Evolutionary conservation across 2,797 vertebrate species (phyloP), one percentile per base, ranked within the genome.

Genomic region (Hozukius guyotensis): DNA sequence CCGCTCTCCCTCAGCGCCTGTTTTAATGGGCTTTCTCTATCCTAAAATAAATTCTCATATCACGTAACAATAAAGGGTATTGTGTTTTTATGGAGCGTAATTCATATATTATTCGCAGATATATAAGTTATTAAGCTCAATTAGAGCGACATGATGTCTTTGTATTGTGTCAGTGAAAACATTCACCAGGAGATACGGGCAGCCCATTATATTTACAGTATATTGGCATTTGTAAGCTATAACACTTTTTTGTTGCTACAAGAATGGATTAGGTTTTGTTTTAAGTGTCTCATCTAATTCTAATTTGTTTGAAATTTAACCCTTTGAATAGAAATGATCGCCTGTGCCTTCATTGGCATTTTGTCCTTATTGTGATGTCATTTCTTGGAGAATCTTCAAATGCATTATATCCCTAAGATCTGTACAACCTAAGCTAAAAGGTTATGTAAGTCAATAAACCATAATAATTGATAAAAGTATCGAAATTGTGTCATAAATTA

Each of bases 1-100:
- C 25, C 62, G 34, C 79, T 86, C 83, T 80, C 80, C 78, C 81
- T 76, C 82, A 76, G 63, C 89, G 77, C 76, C 77, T 66, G 66
- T 77, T 92, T 88, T 92, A 93, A 93, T 93, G 72, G 84, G 80
- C 76, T 82, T 76, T 32, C 27, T 79, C 68, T 27, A 57, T 78
- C 75, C 67, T 72, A 82, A 88, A 88, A 87, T 76, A 80, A 81
- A 91, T 78, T 72, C 63, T 89, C 31, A 72, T 81, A 82, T 82
- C 74, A 77, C 16, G 9, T 78, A 61, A 78, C 59, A 78, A 67
- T 69, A 49, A 64, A 62, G 16, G 64, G 56, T 64, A 78, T 69
- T 73, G 16, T 82, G 72, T 59, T 81, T 74, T 60, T 72, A 83
- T 73, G n/a, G 67, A 59, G 84, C 3, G 62, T 70, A 83, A 83